A percentile compares a stretch with the other conserved stretches of the same genome.
Evolutionary conservation across 2,888 invertebrate genomes (phyloP).

Genomic region (Drosophila maculinotata): DNA sequence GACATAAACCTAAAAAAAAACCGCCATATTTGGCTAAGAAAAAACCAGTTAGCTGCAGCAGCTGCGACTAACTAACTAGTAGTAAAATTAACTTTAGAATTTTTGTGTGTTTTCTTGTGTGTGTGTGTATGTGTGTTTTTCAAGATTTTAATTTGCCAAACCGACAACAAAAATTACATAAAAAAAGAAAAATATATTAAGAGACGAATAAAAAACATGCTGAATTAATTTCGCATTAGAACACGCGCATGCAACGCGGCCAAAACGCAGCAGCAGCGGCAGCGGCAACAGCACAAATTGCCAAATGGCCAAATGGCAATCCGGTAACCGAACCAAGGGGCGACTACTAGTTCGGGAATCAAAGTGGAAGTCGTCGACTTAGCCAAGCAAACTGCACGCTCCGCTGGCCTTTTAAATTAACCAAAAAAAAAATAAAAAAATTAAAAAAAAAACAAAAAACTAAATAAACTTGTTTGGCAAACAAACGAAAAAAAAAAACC

Average conservation of each 20-base stretch:
- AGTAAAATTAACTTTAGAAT: slow-evolving; percentile 70
- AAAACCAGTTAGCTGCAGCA: slow-evolving; percentile 71
- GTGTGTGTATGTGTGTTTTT: slow-evolving; percentile 33
- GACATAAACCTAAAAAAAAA: slow-evolving; percentile 65
- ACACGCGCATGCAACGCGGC: slow-evolving; percentile 76
- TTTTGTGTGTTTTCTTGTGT: no score
- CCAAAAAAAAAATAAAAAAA: not conserved
- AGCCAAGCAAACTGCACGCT: slow-evolving; percentile 44
- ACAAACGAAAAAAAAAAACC: slow-evolving; percentile 18
- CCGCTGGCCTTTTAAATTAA: slow-evolving; percentile 40
- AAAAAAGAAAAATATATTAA: slow-evolving; percentile 32
- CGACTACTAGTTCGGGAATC: slow-evolving; percentile 38
- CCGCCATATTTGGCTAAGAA: slow-evolving; percentile 63
- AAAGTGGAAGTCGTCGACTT: slow-evolving; percentile 42
- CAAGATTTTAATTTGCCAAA: slow-evolving; percentile 48
- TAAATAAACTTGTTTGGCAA: slow-evolving; percentile 53
- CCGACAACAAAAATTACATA: slow-evolving; percentile 35
- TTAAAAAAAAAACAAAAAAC: not conserved
- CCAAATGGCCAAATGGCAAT: slow-evolving; percentile 42
- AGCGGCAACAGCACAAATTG: slow-evolving; percentile 32
- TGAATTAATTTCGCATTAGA: slow-evolving; percentile 81
- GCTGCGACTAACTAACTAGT: slow-evolving; percentile 61
- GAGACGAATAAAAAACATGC: slow-evolving; percentile 35
- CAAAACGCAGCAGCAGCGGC: slow-evolving; percentile 65
- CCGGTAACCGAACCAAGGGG: slow-evolving; percentile 39